Evolutionary conservation across 2,888 invertebrate species (phyloP), one percentile per base, ranked within the genome.

Genomic region (Plagodis pulveraria): DNA sequence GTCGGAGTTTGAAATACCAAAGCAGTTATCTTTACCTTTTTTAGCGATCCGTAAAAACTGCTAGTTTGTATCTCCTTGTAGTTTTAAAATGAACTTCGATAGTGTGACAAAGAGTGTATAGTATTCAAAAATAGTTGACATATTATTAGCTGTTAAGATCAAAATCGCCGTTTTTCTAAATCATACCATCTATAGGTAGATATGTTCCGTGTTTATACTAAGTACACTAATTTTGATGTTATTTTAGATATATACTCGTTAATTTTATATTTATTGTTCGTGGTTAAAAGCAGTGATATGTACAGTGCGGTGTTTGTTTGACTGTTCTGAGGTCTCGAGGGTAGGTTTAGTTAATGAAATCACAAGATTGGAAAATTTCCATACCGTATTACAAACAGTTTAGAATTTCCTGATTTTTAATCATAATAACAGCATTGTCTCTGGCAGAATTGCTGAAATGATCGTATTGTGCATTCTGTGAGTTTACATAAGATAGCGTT

Each of bases 231-330:
- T 65, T 50, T 74, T 69, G 50, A 63, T 58, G 62, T 69, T 65
- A 60, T 72, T 68, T 71, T 50, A 42, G 33, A 11, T 33, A 66
- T 74, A 66, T 74, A 75, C 70, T 74, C 70, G 70, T 42, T 78
- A 77, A 69, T 66, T 74, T 77, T 73, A 73, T 72, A 67, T 71
- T 72, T 71, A 71, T 71, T 71, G 70, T 72, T 61, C 9, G 32
- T 58, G 41, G 49, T 58, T 54, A 60, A 59, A 12, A 6, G 10
- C 40, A 40, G 10, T 40, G 40, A 40, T 40, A 42, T 12, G 11
- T 42, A 42, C 42, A 42, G 12, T 36, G 11, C 9, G 6, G 36
- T 5, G 5, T 64, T 41, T 44, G 57, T 64, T 22, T 22, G 22
- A 4, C 22, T 22, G 22, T 22, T 22, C 22, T 22, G 22, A 22